Percentiles rank a stretch among this genome's conserved stretches.
phyloP scores from a whole-genome alignment of 2,888 invertebrate species.

The Volucella bombylans region DNA sequence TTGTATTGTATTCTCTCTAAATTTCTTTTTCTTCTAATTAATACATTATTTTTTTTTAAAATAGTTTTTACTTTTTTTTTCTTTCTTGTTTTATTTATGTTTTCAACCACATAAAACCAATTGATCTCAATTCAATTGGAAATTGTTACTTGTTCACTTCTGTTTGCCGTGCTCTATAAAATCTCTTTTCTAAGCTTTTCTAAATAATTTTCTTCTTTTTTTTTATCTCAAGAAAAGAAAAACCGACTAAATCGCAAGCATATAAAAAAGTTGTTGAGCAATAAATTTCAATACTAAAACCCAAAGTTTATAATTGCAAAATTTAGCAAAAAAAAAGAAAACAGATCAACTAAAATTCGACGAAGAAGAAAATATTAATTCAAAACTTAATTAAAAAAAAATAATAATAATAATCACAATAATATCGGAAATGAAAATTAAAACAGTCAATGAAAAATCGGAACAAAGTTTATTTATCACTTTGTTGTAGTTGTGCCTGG shows the following conservation, averaged over 20 bases:
- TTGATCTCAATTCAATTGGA: slow-evolving; percentile 56
- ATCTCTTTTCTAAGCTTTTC: no score
- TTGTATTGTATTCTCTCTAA: slow-evolving; percentile 34
- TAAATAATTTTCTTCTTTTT: slow-evolving; percentile 2
- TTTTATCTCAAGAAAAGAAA: slow-evolving; percentile 23
- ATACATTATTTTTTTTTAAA: slow-evolving; percentile 34
- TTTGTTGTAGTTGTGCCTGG: slow-evolving; percentile 35
- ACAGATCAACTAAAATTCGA: slow-evolving; percentile 44
- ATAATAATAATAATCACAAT: slow-evolving; percentile 2
- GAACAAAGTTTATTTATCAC: slow-evolving; percentile 56
- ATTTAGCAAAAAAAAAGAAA: slow-evolving; percentile 10
- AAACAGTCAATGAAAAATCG: slow-evolving; percentile 12
- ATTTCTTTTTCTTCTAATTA: slow-evolving; percentile 44
- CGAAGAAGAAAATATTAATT: slow-evolving; percentile 59
- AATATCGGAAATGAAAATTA: slow-evolving; percentile 13
- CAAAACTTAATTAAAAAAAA: background rate
- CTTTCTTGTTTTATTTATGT: slow-evolving; percentile 8
- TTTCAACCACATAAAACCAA: slow-evolving; percentile 6
- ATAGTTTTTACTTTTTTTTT: slow-evolving; percentile 45
- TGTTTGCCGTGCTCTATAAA: background rate
- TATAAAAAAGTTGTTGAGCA: slow-evolving; percentile 11
- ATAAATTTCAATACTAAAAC: slow-evolving; percentile 14
- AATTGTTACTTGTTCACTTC: slow-evolving; percentile 28
- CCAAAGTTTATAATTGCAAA: slow-evolving; percentile 10
- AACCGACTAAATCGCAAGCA: slow-evolving; percentile 3